These are phyloP conservation scores for Motacilla tschutschensis DNA, from an alignment of 2,113 vertebrate species.

Conservation along the genomic window DNA sequence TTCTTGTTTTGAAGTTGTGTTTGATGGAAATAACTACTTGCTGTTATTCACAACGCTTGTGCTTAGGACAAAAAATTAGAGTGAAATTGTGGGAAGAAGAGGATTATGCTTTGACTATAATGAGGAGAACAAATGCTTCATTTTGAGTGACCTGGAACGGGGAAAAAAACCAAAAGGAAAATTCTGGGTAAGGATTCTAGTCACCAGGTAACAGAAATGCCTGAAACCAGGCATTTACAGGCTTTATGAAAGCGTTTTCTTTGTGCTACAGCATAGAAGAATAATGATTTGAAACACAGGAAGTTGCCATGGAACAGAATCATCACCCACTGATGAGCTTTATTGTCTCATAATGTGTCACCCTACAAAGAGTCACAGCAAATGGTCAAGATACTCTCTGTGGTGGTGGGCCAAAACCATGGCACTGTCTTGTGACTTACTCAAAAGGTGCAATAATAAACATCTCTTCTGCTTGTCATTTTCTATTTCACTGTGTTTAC, in stretches of 20 bases:
- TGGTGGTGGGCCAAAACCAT: background rate
- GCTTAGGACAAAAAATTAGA: background rate
- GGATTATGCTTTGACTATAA: background rate
- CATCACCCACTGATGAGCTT: background rate
- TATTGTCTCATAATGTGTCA: slow-evolving; percentile 11
- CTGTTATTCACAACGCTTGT: background rate
- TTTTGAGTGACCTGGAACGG: background rate
- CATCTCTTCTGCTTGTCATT: background rate
- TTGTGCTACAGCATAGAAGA: background rate
- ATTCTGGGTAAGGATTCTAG: background rate
- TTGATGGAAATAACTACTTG: background rate
- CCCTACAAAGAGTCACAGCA: slow-evolving; percentile 35
- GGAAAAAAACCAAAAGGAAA: background rate
- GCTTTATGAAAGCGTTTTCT: background rate
- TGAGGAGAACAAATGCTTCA: background rate
- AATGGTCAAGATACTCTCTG: slow-evolving; percentile 1
- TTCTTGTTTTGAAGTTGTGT: background rate
- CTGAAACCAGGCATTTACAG: background rate
- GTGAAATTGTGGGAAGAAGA: background rate
- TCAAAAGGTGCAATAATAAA: background rate
- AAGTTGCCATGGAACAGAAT: background rate
- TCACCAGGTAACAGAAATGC: slow-evolving; percentile 8
- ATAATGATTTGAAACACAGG: background rate
- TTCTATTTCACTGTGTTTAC: slow-evolving; percentile 38
- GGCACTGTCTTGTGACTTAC: background rate